These are phyloP conservation scores for Mesochorus sp. DNA, from an alignment of 2,888 invertebrate species.

Conservation along the genomic window DNA sequence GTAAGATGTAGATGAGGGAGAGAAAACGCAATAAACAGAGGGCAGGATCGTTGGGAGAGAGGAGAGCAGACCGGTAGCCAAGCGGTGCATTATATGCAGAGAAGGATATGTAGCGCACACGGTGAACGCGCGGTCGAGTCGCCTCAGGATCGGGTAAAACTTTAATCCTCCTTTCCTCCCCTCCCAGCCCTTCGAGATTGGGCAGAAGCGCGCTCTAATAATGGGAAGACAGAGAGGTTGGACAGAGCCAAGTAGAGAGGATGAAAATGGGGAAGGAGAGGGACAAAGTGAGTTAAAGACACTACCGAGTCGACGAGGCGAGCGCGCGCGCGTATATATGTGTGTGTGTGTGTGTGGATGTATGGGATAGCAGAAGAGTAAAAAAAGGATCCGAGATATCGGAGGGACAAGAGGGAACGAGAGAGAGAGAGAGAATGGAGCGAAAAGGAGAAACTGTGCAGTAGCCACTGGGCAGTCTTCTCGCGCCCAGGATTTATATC, in stretches of 20 bases:
- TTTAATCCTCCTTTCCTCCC: not conserved
- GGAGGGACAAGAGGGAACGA: slow-evolving; percentile 29
- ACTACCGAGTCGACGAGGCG: slow-evolving; percentile 55
- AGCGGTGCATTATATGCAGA: slow-evolving; percentile 80
- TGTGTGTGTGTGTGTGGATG: slow-evolving; percentile 53
- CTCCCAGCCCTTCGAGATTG: slow-evolving; percentile 1
- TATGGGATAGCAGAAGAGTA: slow-evolving; percentile 46
- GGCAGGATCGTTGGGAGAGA: slow-evolving; percentile 45
- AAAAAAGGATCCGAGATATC: slow-evolving; percentile 10
- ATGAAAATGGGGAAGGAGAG: slow-evolving; percentile 60
- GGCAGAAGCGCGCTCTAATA: slow-evolving; percentile 32
- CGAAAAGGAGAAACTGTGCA: slow-evolving; percentile 58
- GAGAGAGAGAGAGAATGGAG: slow-evolving; percentile 59
- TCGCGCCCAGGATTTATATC: slow-evolving; percentile 78
- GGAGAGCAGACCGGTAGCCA: slow-evolving; percentile 58
- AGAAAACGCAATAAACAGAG: slow-evolving; percentile 68
- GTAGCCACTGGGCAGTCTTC: slow-evolving; percentile 77
- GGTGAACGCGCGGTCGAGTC: slow-evolving; percentile 71
- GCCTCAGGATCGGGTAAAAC: slow-evolving; percentile 39
- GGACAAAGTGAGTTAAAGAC: slow-evolving; percentile 54
- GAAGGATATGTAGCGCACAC: slow-evolving; percentile 79
- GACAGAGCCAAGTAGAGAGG: slow-evolving; percentile 27
- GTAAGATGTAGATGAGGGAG: slow-evolving; percentile 34
- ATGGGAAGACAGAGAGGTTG: slow-evolving; percentile 46
- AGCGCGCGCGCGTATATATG: no score